A percentile compares a stretch with the other conserved stretches of the same genome.
Conservation (phyloP, 2,888 invertebrate species). For the Andrena dorsata region DNA sequence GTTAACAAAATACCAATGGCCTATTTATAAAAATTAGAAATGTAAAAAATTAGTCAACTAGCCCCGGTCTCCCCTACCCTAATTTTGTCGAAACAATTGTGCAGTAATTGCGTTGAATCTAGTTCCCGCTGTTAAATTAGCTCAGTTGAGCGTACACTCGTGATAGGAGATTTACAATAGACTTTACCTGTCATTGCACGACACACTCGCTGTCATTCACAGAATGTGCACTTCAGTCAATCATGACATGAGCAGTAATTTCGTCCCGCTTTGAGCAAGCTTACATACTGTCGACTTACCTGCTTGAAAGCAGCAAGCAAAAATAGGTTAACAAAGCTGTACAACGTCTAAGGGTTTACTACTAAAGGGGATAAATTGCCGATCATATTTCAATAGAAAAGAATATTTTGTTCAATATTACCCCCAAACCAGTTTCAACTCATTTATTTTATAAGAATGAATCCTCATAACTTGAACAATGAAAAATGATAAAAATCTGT, state of each 20-base stretch:
- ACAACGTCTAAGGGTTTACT: background rate
- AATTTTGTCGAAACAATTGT: no score
- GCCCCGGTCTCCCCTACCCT: no score
- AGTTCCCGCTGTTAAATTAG: background rate
- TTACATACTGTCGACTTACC: background rate
- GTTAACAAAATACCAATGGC: no score
- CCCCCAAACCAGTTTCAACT: no score
- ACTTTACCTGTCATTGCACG: conserved; percentile 1
- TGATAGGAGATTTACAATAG: background rate
- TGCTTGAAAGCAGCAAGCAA: background rate
- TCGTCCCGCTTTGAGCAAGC: conserved; percentile 2
- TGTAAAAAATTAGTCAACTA: no score
- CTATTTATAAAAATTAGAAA: no score
- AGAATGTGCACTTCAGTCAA: conserved; percentile 25
- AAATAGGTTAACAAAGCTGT: background rate
- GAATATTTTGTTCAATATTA: background rate
- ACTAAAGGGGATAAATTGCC: background rate
- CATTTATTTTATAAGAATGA: no score
- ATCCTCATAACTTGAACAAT: no score
- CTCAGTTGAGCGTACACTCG: background rate
- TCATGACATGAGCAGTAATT: conserved; percentile 15
- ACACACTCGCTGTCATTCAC: conserved; percentile 38
- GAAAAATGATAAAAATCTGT: no score
- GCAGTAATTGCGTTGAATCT: background rate
- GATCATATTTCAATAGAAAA: background rate